Percentiles rank a stretch among this genome's conserved stretches.
Conservation (phyloP, 64 coral and sea anemone genomes). For the Acropora yongei region DNA sequence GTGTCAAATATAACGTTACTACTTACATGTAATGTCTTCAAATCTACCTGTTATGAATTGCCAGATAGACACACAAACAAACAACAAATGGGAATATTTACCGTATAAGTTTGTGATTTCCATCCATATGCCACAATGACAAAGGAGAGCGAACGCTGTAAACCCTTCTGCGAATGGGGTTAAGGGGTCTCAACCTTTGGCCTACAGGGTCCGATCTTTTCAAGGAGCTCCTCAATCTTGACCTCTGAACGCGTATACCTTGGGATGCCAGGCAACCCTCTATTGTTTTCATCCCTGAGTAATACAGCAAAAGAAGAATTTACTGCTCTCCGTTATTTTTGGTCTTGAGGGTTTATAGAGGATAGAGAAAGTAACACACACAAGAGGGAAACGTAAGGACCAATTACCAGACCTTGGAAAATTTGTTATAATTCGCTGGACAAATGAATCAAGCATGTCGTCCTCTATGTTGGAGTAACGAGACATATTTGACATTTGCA, state of each 20-base stretch:
- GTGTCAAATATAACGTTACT: background rate
- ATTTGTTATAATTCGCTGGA: constrained; percentile 32
- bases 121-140: no score
- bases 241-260: constrained; percentile 41
- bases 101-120: no score
- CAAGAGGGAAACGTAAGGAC: background rate
- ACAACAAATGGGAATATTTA: background rate
- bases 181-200: constrained; percentile 45
- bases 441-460: constrained; percentile 60
- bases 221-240: constrained; percentile 23
- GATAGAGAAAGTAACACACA: background rate
- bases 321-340: no score
- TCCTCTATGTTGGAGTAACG: constrained; percentile 51
- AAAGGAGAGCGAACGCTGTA: constrained; percentile 62
- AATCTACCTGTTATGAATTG: no score
- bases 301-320: background rate
- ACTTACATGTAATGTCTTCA: no score
- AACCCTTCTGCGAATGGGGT: constrained; percentile 50
- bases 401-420: constrained; percentile 68
- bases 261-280: constrained; percentile 49
- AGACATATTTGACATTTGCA: constrained; percentile 29
- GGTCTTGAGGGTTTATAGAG: background rate
- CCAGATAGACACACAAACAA: no score
- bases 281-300: constrained; percentile 66
- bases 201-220: constrained; percentile 56